Conservation (phyloP, 2,113 vertebrate genomes). For the Shinisaurus crocodilurus region DNA sequence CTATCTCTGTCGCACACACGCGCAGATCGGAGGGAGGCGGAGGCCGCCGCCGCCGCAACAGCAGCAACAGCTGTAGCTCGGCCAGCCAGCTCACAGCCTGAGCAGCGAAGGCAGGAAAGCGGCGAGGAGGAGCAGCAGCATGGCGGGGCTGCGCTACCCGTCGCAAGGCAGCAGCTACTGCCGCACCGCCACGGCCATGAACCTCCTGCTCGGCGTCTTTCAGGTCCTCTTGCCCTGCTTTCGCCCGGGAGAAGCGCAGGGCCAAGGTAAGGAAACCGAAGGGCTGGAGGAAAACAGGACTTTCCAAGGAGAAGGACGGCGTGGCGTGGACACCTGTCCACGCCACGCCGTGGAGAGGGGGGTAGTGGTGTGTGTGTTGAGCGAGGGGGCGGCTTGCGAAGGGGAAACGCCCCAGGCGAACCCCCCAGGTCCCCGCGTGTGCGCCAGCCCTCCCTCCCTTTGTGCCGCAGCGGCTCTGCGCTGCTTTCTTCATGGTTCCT, state of each 20-base stretch:
- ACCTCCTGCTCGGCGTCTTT: constrained; percentile 86
- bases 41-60: not conserved
- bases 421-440: not conserved
- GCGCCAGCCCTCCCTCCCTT: constrained; percentile 8
- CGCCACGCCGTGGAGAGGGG: not conserved
- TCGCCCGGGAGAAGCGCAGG: constrained; percentile 87
- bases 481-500: constrained; percentile 38
- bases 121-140: constrained; percentile 80
- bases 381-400: not conserved
- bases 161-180: constrained; percentile 81
- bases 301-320: not conserved
- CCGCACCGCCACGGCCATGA: constrained; percentile 88
- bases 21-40: not conserved
- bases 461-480: constrained; percentile 55
- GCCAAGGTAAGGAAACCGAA: constrained; percentile 82
- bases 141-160: constrained; percentile 90
- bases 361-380: not conserved
- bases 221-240: constrained; percentile 86
- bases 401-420: not conserved
- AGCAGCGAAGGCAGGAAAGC: constrained; percentile 56
- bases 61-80: constrained; percentile 39
- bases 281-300: not conserved
- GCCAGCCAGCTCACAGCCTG: constrained; percentile 38
- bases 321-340: too few relatives aligned
- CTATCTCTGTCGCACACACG: constrained; percentile 60